Evolutionary conservation across 1,140 invertebrate species (phyloP).

Genomic region (Magallana gigas): DNA sequence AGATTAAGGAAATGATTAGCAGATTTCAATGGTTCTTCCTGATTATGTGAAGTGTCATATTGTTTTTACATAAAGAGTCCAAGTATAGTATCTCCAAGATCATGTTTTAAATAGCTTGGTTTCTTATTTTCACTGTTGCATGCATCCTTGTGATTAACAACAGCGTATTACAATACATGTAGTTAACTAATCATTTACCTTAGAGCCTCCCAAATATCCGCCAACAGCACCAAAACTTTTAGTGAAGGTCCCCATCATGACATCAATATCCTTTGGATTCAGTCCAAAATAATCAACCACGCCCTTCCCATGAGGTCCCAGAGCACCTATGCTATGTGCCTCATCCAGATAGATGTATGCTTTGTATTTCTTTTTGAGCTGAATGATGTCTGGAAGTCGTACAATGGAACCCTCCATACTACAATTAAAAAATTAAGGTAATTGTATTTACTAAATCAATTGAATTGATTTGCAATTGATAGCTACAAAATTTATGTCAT

Average conservation of each 20-base stretch:
- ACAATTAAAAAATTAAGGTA: conserved; percentile 36
- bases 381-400: conserved; percentile 92
- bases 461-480: no score
- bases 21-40: no score
- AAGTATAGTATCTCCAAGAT: no score
- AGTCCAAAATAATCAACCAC: conserved; percentile 91
- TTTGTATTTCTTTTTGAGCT: conserved; percentile 94
- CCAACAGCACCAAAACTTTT: conserved; percentile 97
- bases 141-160: no score
- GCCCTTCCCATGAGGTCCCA: conserved; percentile 92
- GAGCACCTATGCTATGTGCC: conserved; percentile 96
- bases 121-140: no score
- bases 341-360: conserved; percentile 96
- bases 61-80: no score
- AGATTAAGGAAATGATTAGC: no score
- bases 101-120: no score
- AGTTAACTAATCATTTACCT: conserved; percentile 80
- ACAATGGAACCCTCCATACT: conserved; percentile 99
- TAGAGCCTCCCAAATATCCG: conserved; percentile 95
- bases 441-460: not conserved
- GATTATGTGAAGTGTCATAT: no score
- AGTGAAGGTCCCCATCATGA: conserved; percentile 97
- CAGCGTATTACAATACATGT: no score
- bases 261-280: conserved; percentile 93
- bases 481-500: no score